These are phyloP conservation scores for Camponotus pennsylvanicus DNA, from an alignment of 1,140 invertebrate species.

Conservation along the genomic window DNA sequence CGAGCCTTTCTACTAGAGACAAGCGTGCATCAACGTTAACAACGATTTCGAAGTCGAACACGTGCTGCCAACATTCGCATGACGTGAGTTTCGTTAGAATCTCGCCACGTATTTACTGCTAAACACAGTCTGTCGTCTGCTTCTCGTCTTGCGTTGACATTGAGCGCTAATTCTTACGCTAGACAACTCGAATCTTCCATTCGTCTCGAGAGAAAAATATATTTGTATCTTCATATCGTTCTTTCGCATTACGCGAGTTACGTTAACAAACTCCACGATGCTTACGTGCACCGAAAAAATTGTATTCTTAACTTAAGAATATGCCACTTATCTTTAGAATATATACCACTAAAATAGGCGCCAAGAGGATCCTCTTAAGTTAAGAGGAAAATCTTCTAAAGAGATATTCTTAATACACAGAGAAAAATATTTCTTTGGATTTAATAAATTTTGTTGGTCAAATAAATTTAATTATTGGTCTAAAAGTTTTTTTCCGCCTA, in stretches of 20 bases:
- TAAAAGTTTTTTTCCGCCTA: too few relatives aligned
- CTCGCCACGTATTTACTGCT: constrained; percentile 52
- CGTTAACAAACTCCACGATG: not conserved
- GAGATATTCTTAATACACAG: too few relatives aligned
- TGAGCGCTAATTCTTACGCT: not conserved
- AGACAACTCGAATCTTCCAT: not conserved
- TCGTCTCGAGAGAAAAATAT: not conserved
- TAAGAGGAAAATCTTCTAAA: too few relatives aligned
- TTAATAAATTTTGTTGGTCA: too few relatives aligned
- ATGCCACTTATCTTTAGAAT: too few relatives aligned
- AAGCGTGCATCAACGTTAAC: constrained; percentile 69
- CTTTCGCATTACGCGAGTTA: not conserved
- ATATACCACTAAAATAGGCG: too few relatives aligned
- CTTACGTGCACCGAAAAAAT: not conserved
- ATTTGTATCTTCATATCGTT: not conserved
- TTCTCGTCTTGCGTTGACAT: constrained; percentile 16
- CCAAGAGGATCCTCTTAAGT: too few relatives aligned
- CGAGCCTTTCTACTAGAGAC: constrained; percentile 78
- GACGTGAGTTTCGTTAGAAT: constrained; percentile 61
- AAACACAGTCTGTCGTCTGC: not conserved
- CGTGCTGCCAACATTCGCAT: constrained; percentile 18
- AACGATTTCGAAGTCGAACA: constrained; percentile 69
- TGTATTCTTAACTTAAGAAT: too few relatives aligned
- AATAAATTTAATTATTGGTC: too few relatives aligned
- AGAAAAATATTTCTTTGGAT: too few relatives aligned